These are phyloP conservation scores for Rhynchopsitta pachyrhyncha DNA, from an alignment of 2,113 vertebrate species.

Conservation along the genomic window DNA sequence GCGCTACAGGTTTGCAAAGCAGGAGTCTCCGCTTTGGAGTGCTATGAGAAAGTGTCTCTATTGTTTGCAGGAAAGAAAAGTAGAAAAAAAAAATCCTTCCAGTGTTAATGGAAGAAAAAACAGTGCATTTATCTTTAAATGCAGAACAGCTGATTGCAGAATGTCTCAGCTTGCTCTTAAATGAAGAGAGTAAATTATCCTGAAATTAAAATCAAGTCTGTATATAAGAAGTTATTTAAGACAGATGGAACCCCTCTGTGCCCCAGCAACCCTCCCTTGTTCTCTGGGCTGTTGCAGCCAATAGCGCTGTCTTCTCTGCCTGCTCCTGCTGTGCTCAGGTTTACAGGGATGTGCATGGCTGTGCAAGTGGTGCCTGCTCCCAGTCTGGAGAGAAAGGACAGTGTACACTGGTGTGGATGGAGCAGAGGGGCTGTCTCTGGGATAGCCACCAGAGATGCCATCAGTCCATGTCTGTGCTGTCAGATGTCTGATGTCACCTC, in stretches of 20 bases:
- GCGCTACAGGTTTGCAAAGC: neutral
- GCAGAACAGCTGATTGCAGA: neutral
- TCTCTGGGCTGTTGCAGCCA: neutral
- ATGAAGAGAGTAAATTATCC: neutral
- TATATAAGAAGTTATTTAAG: neutral
- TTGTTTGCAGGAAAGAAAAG: neutral
- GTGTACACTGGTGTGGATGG: accelerated
- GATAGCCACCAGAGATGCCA: accelerated
- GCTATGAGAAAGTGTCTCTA: neutral
- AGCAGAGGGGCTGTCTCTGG: neutral
- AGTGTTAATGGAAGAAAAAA: neutral
- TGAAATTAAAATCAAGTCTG: neutral
- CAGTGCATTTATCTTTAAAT: neutral
- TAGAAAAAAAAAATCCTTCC: neutral
- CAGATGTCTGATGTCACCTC: neutral
- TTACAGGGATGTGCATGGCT: neutral
- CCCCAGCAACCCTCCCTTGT: neutral
- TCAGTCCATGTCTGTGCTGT: neutral
- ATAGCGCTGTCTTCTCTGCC: neutral
- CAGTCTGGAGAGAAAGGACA: neutral
- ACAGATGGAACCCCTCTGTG: neutral
- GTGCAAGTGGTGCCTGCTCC: neutral
- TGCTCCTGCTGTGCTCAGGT: neutral
- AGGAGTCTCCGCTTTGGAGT: neutral
- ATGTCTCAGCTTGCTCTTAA: neutral